Evolutionary conservation across 2,797 vertebrate genomes (phyloP).

Genomic region (Epinephelus coioides): DNA sequence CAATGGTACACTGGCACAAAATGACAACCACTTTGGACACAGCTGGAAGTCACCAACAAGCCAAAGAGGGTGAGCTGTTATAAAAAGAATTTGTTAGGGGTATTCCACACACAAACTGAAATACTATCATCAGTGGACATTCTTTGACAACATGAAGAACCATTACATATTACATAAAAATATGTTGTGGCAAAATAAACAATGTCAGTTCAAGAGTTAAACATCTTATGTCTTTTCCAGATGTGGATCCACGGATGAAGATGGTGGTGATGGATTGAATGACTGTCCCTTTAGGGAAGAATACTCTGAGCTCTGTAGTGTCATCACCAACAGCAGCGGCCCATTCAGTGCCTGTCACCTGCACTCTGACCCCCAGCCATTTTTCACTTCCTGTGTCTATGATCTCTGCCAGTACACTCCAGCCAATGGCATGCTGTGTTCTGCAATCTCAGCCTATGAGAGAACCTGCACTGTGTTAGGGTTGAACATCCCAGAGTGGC

Average conservation of each 20-base stretch:
- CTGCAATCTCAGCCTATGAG: conserved; percentile 77
- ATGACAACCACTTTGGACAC: conserved; percentile 74
- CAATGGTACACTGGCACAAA: conserved; percentile 54
- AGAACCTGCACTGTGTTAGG: conserved; percentile 63
- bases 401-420: conserved; percentile 80
- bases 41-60: conserved; percentile 77
- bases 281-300: conserved; percentile 59
- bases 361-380: conserved; percentile 67
- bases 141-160: background rate
- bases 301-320: conserved; percentile 74
- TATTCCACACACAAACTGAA: background rate
- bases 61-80: conserved; percentile 64
- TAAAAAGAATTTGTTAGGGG: background rate
- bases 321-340: conserved; percentile 76
- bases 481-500: conserved; percentile 71
- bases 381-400: conserved; percentile 78
- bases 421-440: conserved; percentile 76
- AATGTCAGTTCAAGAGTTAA: background rate
- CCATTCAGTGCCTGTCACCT: conserved; percentile 79
- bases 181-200: background rate
- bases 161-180: background rate
- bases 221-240: conserved; percentile 46
- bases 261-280: background rate
- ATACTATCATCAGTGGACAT: background rate
- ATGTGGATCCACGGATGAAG: conserved; percentile 61